A percentile compares a stretch with the other conserved stretches of the same genome.
phyloP scores from a whole-genome alignment of 2,888 invertebrate genomes.

The Drosophila paranaensis region DNA sequence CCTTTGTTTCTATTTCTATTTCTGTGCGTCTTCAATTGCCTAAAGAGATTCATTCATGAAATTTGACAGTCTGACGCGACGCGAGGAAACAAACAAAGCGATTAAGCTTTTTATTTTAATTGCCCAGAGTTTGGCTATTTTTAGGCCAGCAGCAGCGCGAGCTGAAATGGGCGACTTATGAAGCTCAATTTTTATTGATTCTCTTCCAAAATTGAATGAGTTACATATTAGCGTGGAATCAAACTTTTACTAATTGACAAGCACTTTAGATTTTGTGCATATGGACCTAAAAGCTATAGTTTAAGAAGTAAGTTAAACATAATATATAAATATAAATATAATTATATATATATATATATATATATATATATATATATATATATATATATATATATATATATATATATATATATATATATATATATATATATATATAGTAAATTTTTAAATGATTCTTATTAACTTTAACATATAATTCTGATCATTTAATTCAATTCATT shows the following conservation, averaged over 20 bases:
- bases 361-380: too few relatives aligned
- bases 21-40: slow-evolving; percentile 57
- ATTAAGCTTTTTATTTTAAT: slow-evolving; percentile 72
- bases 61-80: slow-evolving; percentile 64
- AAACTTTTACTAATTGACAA: not conserved
- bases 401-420: too few relatives aligned
- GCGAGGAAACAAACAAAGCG: slow-evolving; percentile 53
- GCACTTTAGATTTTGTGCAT: too few relatives aligned
- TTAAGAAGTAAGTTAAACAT: too few relatives aligned
- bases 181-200: slow-evolving; percentile 19
- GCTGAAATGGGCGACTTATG: slow-evolving; percentile 7
- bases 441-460: not conserved
- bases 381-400: too few relatives aligned
- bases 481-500: not conserved
- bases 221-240: not conserved
- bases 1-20: slow-evolving; percentile 6
- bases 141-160: slow-evolving; percentile 41
- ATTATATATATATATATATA: too few relatives aligned
- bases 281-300: too few relatives aligned
- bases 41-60: slow-evolving; percentile 71
- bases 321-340: too few relatives aligned
- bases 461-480: too few relatives aligned
- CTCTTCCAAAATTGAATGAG: not conserved
- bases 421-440: too few relatives aligned
- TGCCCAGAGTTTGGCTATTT: slow-evolving; percentile 57